Base-by-base conservation (phyloP, 2,797 vertebrate genomes). In the Clarias fuscus region DNA sequence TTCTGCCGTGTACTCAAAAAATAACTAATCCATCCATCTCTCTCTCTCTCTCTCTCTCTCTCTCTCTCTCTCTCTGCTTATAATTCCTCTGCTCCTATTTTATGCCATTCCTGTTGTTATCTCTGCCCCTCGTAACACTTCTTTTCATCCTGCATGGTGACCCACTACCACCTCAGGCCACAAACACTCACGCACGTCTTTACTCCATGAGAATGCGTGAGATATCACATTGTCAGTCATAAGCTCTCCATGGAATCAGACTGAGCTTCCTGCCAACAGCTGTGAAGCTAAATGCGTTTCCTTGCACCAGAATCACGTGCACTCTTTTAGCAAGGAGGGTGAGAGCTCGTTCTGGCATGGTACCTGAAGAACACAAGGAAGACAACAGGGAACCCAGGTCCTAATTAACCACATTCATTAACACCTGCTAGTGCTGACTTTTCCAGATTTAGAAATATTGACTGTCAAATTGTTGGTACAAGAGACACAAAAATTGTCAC, bases 191-290 rank as follows among this genome's bases (percentile, higher is more conserved):
- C 84, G 77, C 22, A 59, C 11, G 15, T 58, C 33, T 83, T 82
- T 76, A 76, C 30, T 40, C 30, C 11, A 22, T 37, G 62, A 43
- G 43, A 24, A 10, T 22, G 61, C 27, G 61, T 37, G 70, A 82
- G 64, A 61, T 56, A 78, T 85, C 43, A 56, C 64, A 85, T 22
- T 79, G 84, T 79, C 84, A 85, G 65, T 30, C 84, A 85, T 68
- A 43, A 70, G 75, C 84, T 85, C 75, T 73, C 84, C 18, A 8
- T 59, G 64, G 53, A 71, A 65, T 53, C 75, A 37, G 22, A 83
- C 73, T 82, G 18, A 81, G 53, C 62, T 68, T 13, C 18, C 71
- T 84, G 70, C 59, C 68, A 37, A 62, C 77, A 56, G 64, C 80
- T 84, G 80, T 83, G 71, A 77, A 80, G 70, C 56, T 70, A 64